Base-by-base conservation (phyloP, 2,797 vertebrate species). In the Rhinophrynus dorsalis region DNA sequence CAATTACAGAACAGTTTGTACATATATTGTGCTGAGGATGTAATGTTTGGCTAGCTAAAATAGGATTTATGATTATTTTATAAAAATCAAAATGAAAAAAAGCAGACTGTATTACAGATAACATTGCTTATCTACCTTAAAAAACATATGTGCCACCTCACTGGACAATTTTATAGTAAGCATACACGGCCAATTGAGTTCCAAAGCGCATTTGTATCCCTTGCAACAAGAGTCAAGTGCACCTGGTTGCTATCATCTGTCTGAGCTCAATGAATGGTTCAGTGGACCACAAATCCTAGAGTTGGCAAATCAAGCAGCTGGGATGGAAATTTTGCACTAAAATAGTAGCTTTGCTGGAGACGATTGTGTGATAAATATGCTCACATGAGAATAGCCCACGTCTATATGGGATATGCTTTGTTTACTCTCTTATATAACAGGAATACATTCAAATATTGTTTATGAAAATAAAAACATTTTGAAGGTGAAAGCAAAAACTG, bases 231-330 rank as follows among this genome's bases (percentile, higher is more conserved):
- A 29, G 8, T 11, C 3, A 15, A 9, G n/a, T 37, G 64, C 64
- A 67, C 55, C 65, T 58, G 54, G 65, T 50, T 21, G 24, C 27
- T 24, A 20, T 55, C 50, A 55, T 56, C 13, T 35, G 29, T 67
- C 40, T 55, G 18, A 51, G 26, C 37, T 15, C 21, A 17, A 10
- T 30, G 17, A 21, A 50, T 29, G 54, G 23, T 38, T 59, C 54
- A 68, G 27, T 68, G n/a, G 20, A 30, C 42, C 10, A 32, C 50
- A 67, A 56, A 47, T 3, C 27, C 26, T 45, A 5, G 29, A 45
- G 63, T 56, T 26, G 44, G 50, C 50, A 55, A 29, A 65, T 56
- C 24, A 54, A 55, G 15, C 15, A 27, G 23, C 15, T 30, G 11
- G 15, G 24, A 51, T 40, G 51, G 45, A 67, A 67, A 67, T 55